Evolutionary conservation across 2,797 vertebrate genomes (phyloP).

Genomic region (Hybognathus amarus): DNA sequence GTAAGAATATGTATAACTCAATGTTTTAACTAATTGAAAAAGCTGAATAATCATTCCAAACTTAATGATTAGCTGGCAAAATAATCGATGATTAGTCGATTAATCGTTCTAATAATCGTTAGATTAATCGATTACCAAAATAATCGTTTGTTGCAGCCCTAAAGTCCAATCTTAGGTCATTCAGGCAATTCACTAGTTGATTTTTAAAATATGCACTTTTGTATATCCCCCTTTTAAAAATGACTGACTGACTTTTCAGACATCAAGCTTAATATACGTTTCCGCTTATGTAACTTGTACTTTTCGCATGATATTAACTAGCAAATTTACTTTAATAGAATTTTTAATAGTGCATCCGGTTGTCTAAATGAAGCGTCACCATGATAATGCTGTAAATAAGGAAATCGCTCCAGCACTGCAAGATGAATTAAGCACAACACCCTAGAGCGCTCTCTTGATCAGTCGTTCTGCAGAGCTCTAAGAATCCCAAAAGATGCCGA

Average conservation of each 20-base stretch:
- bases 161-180: neutral
- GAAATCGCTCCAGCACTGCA: neutral
- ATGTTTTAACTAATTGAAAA: too few relatives aligned
- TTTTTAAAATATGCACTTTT: neutral
- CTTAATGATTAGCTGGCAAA: too few relatives aligned
- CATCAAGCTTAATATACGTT: neutral
- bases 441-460: constrained; percentile 20
- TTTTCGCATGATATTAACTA: constrained; percentile 11
- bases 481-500: neutral
- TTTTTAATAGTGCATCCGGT: neutral
- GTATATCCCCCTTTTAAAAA: neutral
- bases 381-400: constrained; percentile 10
- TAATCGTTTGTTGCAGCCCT: too few relatives aligned
- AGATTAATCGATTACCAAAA: too few relatives aligned
- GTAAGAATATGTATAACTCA: too few relatives aligned
- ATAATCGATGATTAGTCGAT: too few relatives aligned
- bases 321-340: neutral
- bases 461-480: neutral
- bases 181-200: neutral
- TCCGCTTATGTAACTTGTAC: neutral
- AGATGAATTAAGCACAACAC: constrained; percentile 27
- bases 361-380: constrained; percentile 17
- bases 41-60: too few relatives aligned
- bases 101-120: too few relatives aligned
- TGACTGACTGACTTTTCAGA: neutral